Evolutionary conservation across 2,113 vertebrate species (phyloP).

Genomic region (Serinus canaria): DNA sequence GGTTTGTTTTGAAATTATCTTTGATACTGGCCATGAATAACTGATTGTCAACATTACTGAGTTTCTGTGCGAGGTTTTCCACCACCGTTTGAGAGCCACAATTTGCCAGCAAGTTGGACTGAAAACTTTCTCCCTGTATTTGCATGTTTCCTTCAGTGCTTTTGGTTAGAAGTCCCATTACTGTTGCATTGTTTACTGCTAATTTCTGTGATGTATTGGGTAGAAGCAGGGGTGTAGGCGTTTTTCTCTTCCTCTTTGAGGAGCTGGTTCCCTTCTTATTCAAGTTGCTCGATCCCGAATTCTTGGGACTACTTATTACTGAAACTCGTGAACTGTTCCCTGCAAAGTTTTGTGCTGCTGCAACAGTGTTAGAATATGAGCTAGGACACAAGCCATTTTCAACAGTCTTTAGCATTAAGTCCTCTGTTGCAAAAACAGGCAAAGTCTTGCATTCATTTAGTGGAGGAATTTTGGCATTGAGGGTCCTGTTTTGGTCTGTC

Average conservation of each 20-base stretch:
- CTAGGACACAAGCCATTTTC: conserved; percentile 68
- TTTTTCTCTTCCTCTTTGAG: conserved; percentile 79
- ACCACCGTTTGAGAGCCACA: conserved; percentile 73
- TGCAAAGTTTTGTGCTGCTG: conserved; percentile 54
- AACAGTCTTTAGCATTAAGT: conserved; percentile 71
- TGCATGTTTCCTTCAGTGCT: conserved; percentile 60
- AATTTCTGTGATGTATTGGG: conserved; percentile 61
- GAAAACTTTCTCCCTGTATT: conserved; percentile 58
- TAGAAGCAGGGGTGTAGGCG: conserved; percentile 38
- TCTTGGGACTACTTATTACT: conserved; percentile 76
- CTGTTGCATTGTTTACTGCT: conserved; percentile 57
- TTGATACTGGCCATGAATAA: conserved; percentile 82
- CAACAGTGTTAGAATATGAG: conserved; percentile 68
- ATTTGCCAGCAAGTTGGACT: conserved; percentile 67
- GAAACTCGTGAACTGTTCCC: conserved; percentile 69
- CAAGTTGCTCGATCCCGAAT: conserved; percentile 51
- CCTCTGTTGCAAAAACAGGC: conserved; percentile 61
- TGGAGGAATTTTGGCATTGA: conserved; percentile 67
- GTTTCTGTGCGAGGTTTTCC: conserved; percentile 76
- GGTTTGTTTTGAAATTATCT: conserved; percentile 75
- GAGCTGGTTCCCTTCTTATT: conserved; percentile 76
- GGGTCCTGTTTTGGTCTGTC: conserved; percentile 69
- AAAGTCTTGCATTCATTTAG: conserved; percentile 63
- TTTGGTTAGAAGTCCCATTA: conserved; percentile 62
- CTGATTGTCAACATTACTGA: conserved; percentile 84